Percentiles rank a stretch among this genome's conserved stretches.
Conservation (phyloP, 2,888 invertebrate genomes). For the Drosophila phalerata region DNA sequence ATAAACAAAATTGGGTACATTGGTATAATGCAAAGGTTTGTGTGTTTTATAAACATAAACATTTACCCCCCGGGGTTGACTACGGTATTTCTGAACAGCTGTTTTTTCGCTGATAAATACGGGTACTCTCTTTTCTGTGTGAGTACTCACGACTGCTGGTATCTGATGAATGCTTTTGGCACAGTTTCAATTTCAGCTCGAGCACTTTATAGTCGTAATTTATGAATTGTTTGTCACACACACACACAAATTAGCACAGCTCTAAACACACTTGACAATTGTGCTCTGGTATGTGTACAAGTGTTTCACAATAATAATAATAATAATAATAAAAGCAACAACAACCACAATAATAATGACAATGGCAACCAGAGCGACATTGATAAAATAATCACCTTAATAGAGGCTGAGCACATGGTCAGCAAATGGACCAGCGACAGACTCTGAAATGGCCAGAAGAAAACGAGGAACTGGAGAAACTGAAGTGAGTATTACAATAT, state of each 20-base stretch:
- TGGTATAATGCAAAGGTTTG: conserved; percentile 43
- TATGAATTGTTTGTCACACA: conserved; percentile 39
- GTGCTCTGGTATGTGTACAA: conserved; percentile 64
- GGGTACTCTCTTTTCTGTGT: conserved; percentile 21
- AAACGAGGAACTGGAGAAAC: conserved; percentile 27
- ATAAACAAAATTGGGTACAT: conserved; percentile 52
- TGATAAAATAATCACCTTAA: conserved; percentile 68
- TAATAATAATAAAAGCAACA: conserved; percentile 12
- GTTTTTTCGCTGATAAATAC: conserved; percentile 35
- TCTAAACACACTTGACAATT: conserved; percentile 61
- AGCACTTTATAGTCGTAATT: conserved; percentile 25
- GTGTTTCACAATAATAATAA: conserved; percentile 52
- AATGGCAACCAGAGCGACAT: conserved; percentile 62
- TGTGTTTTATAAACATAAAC: conserved; percentile 39
- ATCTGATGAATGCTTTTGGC: conserved; percentile 52
- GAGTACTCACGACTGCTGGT: conserved; percentile 27
- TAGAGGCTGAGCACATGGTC: conserved; percentile 50
- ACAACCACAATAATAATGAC: conserved; percentile 30
- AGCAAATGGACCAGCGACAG: conserved; percentile 52
- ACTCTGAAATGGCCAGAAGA: conserved; percentile 23
- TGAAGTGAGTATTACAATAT: conserved; percentile 37
- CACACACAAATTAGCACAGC: conserved; percentile 59
- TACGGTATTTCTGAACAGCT: conserved; percentile 42
- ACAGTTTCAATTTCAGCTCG: conserved; percentile 42
- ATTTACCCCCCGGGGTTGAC: conserved; percentile 7